Percentiles rank a stretch among this genome's conserved stretches.
Conservation (phyloP, 2,888 invertebrate species). For the Pseudococcus longispinus region DNA sequence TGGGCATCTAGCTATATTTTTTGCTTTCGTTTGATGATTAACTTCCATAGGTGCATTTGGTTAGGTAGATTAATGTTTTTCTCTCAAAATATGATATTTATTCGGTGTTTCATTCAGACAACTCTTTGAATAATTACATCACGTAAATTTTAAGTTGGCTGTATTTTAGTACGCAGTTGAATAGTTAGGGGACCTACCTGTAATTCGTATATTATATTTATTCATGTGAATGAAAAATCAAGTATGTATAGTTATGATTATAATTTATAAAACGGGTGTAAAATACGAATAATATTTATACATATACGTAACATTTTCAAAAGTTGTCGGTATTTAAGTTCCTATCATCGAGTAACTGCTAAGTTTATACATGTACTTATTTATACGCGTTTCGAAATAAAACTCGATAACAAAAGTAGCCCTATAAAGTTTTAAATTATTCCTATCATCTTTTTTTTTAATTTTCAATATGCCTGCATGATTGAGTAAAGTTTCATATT, state of each 20-base stretch:
- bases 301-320: background rate
- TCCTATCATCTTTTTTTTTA: background rate
- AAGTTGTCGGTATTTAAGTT: conserved; percentile 5
- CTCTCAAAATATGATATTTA: too few species aligned
- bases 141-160: too few species aligned
- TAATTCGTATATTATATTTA: background rate
- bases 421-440: too few species aligned
- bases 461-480: too few species aligned
- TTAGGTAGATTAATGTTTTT: too few species aligned
- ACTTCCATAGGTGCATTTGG: too few species aligned
- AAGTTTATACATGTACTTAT: background rate
- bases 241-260: background rate
- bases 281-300: background rate
- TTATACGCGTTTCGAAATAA: background rate
- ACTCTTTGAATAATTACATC: too few species aligned
- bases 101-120: too few species aligned
- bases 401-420: background rate
- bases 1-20: background rate
- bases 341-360: background rate
- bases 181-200: too few species aligned
- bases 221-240: background rate
- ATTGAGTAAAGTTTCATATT: too few species aligned
- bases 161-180: too few species aligned
- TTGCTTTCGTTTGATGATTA: too few species aligned
- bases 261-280: background rate